phyloP scores from a whole-genome alignment of 2,797 vertebrate species.

The Masticophis lateralis region DNA sequence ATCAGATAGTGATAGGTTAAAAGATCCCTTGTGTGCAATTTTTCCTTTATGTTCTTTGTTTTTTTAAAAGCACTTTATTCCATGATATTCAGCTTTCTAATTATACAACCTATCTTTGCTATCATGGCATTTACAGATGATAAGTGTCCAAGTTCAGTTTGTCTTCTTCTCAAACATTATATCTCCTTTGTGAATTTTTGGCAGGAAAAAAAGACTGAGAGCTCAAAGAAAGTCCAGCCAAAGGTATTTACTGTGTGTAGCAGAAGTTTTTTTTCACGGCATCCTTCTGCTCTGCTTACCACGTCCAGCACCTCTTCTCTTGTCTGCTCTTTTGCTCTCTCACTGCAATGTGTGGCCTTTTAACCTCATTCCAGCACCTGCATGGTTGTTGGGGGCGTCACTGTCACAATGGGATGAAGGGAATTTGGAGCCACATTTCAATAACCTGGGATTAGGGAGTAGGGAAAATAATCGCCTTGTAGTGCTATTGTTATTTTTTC shows the following conservation, averaged over 20 bases:
- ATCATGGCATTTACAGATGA: neutral
- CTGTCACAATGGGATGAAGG: constrained; percentile 18
- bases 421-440: neutral
- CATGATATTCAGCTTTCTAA: neutral
- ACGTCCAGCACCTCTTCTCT: constrained; percentile 10
- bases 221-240: constrained; percentile 82
- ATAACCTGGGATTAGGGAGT: neutral
- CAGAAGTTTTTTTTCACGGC: constrained; percentile 26
- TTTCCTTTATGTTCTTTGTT: neutral
- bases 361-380: constrained; percentile 50
- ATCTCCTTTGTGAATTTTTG: constrained; percentile 77
- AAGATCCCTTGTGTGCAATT: accelerated
- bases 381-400: constrained; percentile 43
- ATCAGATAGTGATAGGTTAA: neutral
- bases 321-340: neutral
- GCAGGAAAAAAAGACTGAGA: constrained; percentile 89
- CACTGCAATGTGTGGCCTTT: constrained; percentile 32
- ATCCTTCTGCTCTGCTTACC: constrained; percentile 40
- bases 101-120: neutral
- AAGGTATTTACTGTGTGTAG: constrained; percentile 84
- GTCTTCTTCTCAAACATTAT: constrained; percentile 16
- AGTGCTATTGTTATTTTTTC: neutral
- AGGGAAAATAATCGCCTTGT: neutral
- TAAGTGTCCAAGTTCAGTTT: neutral
- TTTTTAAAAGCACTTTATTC: neutral